Evolutionary conservation across 2,797 vertebrate genomes (phyloP).

Genomic region (Discoglossus pictus): DNA sequence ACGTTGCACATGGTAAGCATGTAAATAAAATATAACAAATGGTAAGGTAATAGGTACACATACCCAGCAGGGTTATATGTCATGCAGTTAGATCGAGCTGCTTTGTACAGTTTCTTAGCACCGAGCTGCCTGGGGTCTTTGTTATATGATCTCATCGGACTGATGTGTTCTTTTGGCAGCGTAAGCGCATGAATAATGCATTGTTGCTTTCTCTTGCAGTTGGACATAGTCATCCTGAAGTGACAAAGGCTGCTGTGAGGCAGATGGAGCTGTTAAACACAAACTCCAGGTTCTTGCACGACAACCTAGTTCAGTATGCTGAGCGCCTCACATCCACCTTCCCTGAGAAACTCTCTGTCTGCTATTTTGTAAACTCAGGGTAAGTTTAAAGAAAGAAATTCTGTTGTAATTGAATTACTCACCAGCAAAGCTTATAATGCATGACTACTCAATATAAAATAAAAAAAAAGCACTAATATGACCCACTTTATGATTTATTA

Average conservation of each 20-base stretch:
- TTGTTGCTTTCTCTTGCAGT: conserved; percentile 68
- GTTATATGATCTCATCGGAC: conserved; percentile 30
- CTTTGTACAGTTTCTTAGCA: conserved; percentile 1
- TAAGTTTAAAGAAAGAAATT: conserved; percentile 60
- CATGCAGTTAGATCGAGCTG: background rate
- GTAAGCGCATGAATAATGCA: conserved; percentile 27
- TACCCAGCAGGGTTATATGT: conserved; percentile 5
- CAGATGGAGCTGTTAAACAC: conserved; percentile 96
- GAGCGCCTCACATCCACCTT: conserved; percentile 85
- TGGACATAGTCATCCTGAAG: conserved; percentile 92
- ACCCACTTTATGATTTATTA: no score
- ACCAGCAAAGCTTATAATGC: no score
- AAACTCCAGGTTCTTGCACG: conserved; percentile 93
- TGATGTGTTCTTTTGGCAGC: conserved; percentile 22
- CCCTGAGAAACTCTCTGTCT: conserved; percentile 85
- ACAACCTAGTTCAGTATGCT: conserved; percentile 90
- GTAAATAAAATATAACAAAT: conserved; percentile 7
- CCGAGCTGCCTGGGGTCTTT: background rate
- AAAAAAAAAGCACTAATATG: no score
- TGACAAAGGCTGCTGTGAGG: conserved; percentile 81
- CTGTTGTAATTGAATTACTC: background rate
- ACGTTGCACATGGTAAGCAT: conserved; percentile 90
- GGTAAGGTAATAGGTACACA: conserved; percentile 17
- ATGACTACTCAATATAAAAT: no score
- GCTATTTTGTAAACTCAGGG: conserved; percentile 98